Evolutionary conservation across 1,140 invertebrate species (phyloP).

Genomic region (Zaprionus vittiger): DNA sequence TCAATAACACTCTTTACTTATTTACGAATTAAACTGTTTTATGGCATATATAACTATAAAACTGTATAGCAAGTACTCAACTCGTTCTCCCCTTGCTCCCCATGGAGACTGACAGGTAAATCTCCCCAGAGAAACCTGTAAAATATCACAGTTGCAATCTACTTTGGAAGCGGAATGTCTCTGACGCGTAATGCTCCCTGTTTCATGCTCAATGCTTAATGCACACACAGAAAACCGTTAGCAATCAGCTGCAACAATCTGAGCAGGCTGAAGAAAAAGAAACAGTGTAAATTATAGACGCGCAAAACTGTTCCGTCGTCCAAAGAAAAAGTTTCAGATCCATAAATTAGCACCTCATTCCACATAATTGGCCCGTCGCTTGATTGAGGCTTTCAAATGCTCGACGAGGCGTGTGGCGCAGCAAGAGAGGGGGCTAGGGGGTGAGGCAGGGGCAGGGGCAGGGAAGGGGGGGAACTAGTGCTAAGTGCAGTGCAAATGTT

Average conservation of each 20-base stretch:
- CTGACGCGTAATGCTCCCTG: conserved; percentile 3
- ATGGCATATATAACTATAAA: too few species aligned
- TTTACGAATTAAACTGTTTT: too few species aligned
- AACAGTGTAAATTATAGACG: conserved; percentile 68
- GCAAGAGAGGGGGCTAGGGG: neutral
- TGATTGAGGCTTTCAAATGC: conserved; percentile 78
- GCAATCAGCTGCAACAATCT: conserved; percentile 30
- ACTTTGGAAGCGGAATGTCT: conserved; percentile 22
- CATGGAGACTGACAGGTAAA: neutral
- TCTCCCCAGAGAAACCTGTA: conserved; percentile 24
- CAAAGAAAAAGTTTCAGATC: conserved; percentile 63
- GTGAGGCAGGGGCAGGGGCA: neutral
- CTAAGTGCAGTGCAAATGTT: conserved; percentile 81
- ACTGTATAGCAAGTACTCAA: too few species aligned
- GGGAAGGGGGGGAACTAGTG: conserved; percentile 27
- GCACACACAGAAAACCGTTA: conserved; percentile 59
- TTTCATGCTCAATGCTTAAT: conserved; percentile 53
- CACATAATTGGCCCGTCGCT: conserved; percentile 64
- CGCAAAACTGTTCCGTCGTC: conserved; percentile 55
- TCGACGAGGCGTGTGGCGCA: conserved; percentile 23
- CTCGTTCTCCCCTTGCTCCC: neutral
- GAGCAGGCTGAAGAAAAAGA: conserved; percentile 42
- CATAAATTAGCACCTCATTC: conserved; percentile 83
- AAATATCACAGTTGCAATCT: conserved; percentile 19
- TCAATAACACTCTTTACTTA: too few species aligned